Evolutionary conservation across 2,797 vertebrate species (phyloP).

Genomic region (Hydrocynus forskahlii): DNA sequence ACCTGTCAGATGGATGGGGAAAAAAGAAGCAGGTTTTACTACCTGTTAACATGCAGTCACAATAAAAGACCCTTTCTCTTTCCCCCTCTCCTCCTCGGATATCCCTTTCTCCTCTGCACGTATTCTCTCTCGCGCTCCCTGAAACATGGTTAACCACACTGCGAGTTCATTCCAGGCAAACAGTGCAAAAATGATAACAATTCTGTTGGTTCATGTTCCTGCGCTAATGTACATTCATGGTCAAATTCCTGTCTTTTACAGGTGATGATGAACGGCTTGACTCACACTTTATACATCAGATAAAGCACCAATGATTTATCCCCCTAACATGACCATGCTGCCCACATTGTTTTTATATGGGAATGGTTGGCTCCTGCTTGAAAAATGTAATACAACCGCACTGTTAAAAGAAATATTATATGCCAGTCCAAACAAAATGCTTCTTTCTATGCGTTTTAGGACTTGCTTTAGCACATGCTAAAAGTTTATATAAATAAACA

Average conservation of each 20-base stretch:
- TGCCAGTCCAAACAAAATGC: slow-evolving; percentile 12
- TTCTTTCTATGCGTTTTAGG: not conserved
- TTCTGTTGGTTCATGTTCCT: slow-evolving; percentile 58
- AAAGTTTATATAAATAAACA: too few species aligned
- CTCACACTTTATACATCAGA: slow-evolving; percentile 35
- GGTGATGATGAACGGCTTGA: slow-evolving; percentile 27
- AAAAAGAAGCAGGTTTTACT: not conserved
- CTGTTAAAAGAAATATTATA: slow-evolving; percentile 16
- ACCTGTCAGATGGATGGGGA: not conserved
- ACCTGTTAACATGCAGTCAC: slow-evolving; percentile 20
- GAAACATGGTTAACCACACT: slow-evolving; percentile 27
- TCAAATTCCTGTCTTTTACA: slow-evolving; percentile 28
- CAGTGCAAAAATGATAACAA: slow-evolving; percentile 44
- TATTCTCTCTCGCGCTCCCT: slow-evolving; percentile 35
- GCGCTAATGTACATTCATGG: slow-evolving; percentile 33
- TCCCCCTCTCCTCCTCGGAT: not conserved
- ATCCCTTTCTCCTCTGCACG: slow-evolving; percentile 8
- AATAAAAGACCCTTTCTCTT: not conserved
- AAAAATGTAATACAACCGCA: not conserved
- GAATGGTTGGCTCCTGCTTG: not conserved
- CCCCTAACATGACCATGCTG: not conserved
- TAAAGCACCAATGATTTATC: slow-evolving; percentile 32
- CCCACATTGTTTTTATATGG: slow-evolving; percentile 11
- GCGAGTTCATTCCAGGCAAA: slow-evolving; percentile 53
- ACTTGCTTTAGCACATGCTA: not conserved